Evolutionary conservation across 2,888 invertebrate species (phyloP).

Genomic region (Pristionchus maxplancki): DNA sequence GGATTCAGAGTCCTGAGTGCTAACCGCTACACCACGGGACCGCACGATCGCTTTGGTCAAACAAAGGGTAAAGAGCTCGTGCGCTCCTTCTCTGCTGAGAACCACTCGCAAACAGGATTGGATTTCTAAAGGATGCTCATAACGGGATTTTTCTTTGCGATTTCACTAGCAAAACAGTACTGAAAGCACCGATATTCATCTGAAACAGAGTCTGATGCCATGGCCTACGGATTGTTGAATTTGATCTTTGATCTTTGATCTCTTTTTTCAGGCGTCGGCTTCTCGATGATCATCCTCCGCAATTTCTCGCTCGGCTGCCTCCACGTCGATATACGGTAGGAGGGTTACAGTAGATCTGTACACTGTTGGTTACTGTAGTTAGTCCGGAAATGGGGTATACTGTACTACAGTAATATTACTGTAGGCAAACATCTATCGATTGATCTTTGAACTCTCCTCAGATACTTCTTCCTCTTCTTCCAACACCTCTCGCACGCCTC

Average conservation of each 20-base stretch:
- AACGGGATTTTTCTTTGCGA: no score
- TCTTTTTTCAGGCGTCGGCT: background rate
- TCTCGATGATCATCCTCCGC: background rate
- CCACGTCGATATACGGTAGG: slow-evolving; percentile 21
- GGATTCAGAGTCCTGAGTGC: slow-evolving; percentile 74
- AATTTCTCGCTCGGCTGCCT: background rate
- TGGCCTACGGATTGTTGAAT: no score
- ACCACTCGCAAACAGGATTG: background rate
- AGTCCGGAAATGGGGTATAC: no score
- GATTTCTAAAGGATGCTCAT: no score
- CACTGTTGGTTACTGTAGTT: background rate
- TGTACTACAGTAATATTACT: background rate
- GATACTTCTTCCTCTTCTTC: slow-evolving; percentile 41
- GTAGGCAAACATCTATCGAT: background rate
- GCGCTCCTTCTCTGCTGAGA: background rate
- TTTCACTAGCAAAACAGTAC: no score
- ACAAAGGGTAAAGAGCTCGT: background rate
- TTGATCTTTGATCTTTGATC: no score
- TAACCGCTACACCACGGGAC: slow-evolving; percentile 70
- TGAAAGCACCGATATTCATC: no score
- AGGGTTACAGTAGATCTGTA: background rate
- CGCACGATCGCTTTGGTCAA: slow-evolving; percentile 25
- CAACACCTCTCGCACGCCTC: background rate
- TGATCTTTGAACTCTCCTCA: slow-evolving; percentile 31
- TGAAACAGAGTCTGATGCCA: no score